These are phyloP conservation scores for Fragum sueziense DNA, from an alignment of 2,888 invertebrate species.

Conservation along the genomic window DNA sequence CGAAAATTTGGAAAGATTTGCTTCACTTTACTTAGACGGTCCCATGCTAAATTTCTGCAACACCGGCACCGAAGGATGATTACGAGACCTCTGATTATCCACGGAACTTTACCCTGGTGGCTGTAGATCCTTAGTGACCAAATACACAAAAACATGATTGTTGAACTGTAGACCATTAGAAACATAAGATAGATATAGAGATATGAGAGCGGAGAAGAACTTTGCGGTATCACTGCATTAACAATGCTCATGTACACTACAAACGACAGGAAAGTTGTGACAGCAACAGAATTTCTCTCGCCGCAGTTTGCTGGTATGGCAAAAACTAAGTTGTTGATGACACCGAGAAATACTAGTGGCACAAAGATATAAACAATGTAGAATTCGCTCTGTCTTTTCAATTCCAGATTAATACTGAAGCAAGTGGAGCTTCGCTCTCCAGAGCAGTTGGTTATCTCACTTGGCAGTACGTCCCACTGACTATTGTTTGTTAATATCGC, in stretches of 20 bases:
- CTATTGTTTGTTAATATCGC: slow-evolving; percentile 28
- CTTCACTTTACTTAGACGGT: no score
- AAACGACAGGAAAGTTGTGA: slow-evolving; percentile 54
- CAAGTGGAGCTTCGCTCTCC: neutral
- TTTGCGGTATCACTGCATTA: slow-evolving; percentile 36
- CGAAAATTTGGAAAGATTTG: no score
- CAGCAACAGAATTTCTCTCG: slow-evolving; percentile 47
- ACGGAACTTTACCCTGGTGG: neutral
- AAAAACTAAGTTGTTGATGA: slow-evolving; percentile 48
- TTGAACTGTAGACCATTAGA: slow-evolving; percentile 41
- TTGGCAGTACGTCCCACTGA: slow-evolving; percentile 25
- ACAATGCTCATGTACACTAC: slow-evolving; percentile 50
- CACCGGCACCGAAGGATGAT: neutral
- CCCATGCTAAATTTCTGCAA: neutral
- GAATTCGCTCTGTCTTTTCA: slow-evolving; percentile 41
- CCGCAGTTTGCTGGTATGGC: slow-evolving; percentile 43
- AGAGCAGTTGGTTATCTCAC: neutral
- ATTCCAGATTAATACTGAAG: slow-evolving; percentile 7
- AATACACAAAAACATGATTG: slow-evolving; percentile 47
- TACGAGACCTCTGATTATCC: neutral
- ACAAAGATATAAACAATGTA: slow-evolving; percentile 35
- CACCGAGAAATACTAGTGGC: slow-evolving; percentile 40
- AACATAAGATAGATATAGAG: slow-evolving; percentile 47
- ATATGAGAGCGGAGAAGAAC: slow-evolving; percentile 48
- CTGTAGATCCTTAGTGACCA: slow-evolving; percentile 39